Evolutionary conservation across 2,113 vertebrate genomes (phyloP).

Genomic region (Corydoras sp.): DNA sequence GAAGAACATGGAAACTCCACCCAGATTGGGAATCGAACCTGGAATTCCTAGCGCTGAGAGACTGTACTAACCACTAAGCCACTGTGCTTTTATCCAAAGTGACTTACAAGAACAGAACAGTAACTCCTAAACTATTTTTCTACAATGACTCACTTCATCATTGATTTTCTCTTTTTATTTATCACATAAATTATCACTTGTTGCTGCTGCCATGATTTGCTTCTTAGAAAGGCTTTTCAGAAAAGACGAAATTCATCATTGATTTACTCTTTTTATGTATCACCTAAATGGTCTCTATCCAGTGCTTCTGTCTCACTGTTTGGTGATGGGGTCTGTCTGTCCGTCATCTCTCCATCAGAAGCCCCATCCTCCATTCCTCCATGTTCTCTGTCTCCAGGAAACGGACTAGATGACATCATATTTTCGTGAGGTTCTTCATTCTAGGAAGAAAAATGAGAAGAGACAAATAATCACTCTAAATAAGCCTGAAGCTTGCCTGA

Average conservation of each 20-base stretch:
- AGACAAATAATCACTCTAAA: neutral
- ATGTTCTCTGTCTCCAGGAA: constrained; percentile 20
- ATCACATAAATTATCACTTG: neutral
- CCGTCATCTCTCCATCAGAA: constrained; percentile 5
- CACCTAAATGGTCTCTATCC: neutral
- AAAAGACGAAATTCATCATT: too few species aligned
- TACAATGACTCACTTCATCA: too few species aligned
- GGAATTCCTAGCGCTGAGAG: too few species aligned
- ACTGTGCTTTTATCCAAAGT: too few species aligned
- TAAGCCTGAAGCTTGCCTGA: neutral
- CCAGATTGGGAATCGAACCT: too few species aligned
- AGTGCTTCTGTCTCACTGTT: neutral
- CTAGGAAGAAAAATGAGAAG: constrained; percentile 1
- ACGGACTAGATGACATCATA: constrained; percentile 5
- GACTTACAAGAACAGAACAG: too few species aligned
- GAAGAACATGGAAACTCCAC: too few species aligned
- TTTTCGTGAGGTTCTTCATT: constrained; percentile 7
- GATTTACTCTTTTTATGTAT: neutral
- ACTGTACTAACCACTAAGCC: too few species aligned
- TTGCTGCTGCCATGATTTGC: neutral
- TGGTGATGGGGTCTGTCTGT: neutral
- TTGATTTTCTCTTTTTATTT: neutral
- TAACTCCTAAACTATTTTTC: too few species aligned
- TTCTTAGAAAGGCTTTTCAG: too few species aligned
- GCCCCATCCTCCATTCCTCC: neutral